Conservation (phyloP, 2,888 invertebrate species). For the Heterodera filipjevi region DNA sequence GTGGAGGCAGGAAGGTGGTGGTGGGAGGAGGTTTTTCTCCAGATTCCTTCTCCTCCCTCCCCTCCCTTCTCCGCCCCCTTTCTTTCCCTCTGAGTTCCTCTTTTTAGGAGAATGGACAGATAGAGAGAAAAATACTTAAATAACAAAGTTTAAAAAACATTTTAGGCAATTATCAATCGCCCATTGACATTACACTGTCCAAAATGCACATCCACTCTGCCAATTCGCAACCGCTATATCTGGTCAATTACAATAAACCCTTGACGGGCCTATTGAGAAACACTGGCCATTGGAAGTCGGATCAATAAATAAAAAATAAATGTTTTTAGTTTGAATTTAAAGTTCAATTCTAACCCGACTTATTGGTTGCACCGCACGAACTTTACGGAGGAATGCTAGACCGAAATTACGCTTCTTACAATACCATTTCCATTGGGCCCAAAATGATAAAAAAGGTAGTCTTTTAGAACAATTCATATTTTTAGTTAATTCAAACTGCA, state of each 20-base stretch:
- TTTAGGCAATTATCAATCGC: slow-evolving; percentile 48
- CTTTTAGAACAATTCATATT: not conserved
- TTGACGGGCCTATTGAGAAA: slow-evolving; percentile 58
- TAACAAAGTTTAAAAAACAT: not conserved
- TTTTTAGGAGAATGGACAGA: no score
- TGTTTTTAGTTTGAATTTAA: slow-evolving; percentile 25
- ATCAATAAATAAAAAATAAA: not conserved
- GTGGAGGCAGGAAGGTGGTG: no score
- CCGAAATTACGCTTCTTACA: slow-evolving; percentile 61
- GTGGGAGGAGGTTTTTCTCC: no score
- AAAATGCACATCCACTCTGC: slow-evolving; percentile 41
- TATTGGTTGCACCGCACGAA: slow-evolving; percentile 50
- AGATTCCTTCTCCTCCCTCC: no score
- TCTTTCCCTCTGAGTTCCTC: no score
- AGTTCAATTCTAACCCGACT: slow-evolving; percentile 60
- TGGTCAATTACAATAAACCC: slow-evolving; percentile 58
- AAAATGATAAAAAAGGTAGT: slow-evolving; percentile 53
- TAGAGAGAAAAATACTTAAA: not conserved
- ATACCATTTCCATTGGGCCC: slow-evolving; percentile 64
- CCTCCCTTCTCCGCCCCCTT: no score
- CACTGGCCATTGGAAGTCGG: slow-evolving; percentile 59
- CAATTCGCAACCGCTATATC: slow-evolving; percentile 53
- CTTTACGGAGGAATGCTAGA: slow-evolving; percentile 61
- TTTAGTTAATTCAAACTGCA: not conserved
- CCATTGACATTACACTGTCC: slow-evolving; percentile 56